A percentile compares a stretch with the other conserved stretches of the same genome.
These are phyloP conservation scores for Petrolisthes manimaculis DNA, from an alignment of 2,888 invertebrate genomes.

Conservation along the genomic window DNA sequence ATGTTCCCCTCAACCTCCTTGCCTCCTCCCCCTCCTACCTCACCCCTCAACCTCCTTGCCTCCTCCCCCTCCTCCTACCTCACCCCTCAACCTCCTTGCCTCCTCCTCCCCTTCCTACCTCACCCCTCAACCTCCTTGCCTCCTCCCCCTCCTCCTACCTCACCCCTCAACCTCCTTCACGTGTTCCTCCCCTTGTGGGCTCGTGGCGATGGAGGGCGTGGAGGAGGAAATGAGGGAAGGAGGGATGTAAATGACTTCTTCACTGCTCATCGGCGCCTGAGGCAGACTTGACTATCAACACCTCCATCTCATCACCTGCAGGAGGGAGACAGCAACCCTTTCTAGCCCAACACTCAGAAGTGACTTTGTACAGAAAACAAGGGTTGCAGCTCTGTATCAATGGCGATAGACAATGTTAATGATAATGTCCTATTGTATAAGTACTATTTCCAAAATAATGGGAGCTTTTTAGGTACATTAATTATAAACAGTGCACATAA, in stretches of 20 bases:
- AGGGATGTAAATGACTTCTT: slow-evolving; percentile 32
- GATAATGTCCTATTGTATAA: no score
- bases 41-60: neutral
- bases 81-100: neutral
- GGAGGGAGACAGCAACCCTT: no score
- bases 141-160: neutral
- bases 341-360: no score
- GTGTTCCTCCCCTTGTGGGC: neutral
- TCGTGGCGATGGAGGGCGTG: neutral
- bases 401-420: no score
- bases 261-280: slow-evolving; percentile 15
- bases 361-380: no score
- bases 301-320: slow-evolving; percentile 3
- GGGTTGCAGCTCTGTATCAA: no score
- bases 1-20: neutral
- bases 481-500: no score
- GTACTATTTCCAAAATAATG: no score
- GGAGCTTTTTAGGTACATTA: no score
- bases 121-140: neutral
- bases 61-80: slow-evolving; percentile 2
- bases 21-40: neutral
- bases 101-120: neutral
- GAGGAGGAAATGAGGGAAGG: slow-evolving; percentile 25
- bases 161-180: neutral
- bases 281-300: slow-evolving; percentile 37